Base-by-base conservation (phyloP, 2,113 vertebrate species). In the Callipepla californica region DNA sequence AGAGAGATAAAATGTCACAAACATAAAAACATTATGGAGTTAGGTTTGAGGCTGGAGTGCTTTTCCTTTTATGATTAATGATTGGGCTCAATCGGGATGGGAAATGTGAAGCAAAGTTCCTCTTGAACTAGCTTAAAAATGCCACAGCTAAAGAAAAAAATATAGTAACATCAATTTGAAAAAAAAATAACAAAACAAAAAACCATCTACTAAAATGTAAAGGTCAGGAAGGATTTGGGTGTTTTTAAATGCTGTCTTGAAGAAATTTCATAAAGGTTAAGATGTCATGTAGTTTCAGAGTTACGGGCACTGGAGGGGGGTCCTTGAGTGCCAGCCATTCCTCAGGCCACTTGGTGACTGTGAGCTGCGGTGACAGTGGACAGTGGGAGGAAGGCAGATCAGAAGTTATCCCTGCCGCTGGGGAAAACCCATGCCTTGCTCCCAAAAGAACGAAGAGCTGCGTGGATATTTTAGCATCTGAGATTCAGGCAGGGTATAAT, bases 181-280 rank as follows among this genome's bases (percentile, higher is more conserved):
- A 58, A 96, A 58, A 98, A 97, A 96, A 94, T 36, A 95, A 96
- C 92, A 96, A 97, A 96, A 91, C 94, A 97, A 96, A 95, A 68
- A 51, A 96, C 77, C 58, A 85, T 96, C 95, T 83, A 96, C 97
- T 97, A 97, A 97, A 97, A 98, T 96, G 95, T 97, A 98, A 98
- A 98, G 98, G 98, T 98, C 98, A 98, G 93, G 96, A 98, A 98
- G 97, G 97, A 98, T 98, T 98, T 98, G 98, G 98, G 97, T 98
- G 97, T 98, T 98, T 98, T 98, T 98, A 98, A 98, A 97, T 98
- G 98, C 98, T 98, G 98, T 98, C 98, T 98, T 94, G 96, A 97
- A 98, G 97, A 97, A 97, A 97, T 97, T 98, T 98, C 97, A 97
- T 97, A 98, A 98, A 98, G 98, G 98, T 98, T 98, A 98, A 97